These are phyloP conservation scores for Nixonia krombeini DNA, from an alignment of 1,140 invertebrate species.

Conservation along the genomic window DNA sequence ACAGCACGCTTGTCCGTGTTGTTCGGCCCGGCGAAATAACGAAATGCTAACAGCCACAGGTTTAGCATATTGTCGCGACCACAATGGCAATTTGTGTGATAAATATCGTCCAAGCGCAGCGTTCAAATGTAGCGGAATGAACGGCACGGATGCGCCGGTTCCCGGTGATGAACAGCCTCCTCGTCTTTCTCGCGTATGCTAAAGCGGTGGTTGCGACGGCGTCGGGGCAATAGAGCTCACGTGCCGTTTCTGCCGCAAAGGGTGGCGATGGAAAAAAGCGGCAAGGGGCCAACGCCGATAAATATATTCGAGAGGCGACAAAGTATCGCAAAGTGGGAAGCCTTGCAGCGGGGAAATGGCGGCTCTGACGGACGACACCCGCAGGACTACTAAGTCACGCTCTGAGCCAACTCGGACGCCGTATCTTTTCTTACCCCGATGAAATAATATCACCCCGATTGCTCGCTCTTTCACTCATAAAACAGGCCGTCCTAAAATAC, in stretches of 20 bases:
- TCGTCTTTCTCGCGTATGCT: slow-evolving; percentile 32
- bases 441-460: slow-evolving; percentile 65
- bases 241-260: slow-evolving; percentile 33
- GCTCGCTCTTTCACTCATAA: slow-evolving; percentile 8
- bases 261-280: slow-evolving; percentile 15
- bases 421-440: slow-evolving; percentile 39
- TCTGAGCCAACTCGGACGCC: slow-evolving; percentile 49
- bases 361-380: slow-evolving; percentile 58
- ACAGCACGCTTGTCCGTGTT: slow-evolving; percentile 14
- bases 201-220: slow-evolving; percentile 23
- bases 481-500: too few species aligned
- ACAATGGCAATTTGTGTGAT: slow-evolving; percentile 71
- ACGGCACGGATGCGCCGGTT: slow-evolving; percentile 40
- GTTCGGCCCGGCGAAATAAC: slow-evolving; percentile 43
- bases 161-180: slow-evolving; percentile 35
- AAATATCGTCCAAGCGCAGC: slow-evolving; percentile 59
- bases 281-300: slow-evolving; percentile 37
- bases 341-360: slow-evolving; percentile 38
- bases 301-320: slow-evolving; percentile 48
- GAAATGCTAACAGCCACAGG: slow-evolving; percentile 61
- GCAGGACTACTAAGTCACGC: slow-evolving; percentile 67
- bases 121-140: slow-evolving; percentile 70
- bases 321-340: slow-evolving; percentile 46
- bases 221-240: slow-evolving; percentile 26
- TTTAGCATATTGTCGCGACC: slow-evolving; percentile 69